Evolutionary conservation across 2,888 invertebrate genomes (phyloP).

Genomic region (Bombyx huttoni): DNA sequence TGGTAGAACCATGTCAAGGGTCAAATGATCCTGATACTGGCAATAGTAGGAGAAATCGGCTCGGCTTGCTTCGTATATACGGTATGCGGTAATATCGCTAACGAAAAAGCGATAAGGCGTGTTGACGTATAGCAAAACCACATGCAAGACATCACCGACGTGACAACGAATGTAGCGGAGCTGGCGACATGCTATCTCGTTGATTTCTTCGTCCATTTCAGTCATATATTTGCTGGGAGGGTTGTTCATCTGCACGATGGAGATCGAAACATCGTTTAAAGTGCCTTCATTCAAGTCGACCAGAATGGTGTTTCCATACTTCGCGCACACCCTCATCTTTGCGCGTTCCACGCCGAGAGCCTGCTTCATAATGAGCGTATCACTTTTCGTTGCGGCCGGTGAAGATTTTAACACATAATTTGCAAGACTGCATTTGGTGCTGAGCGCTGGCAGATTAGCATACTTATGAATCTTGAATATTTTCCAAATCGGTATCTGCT

Average conservation of each 20-base stretch:
- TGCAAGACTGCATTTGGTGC: neutral
- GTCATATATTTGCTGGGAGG: neutral
- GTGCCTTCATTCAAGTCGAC: neutral
- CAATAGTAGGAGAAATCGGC: constrained; percentile 12
- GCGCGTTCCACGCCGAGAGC: neutral
- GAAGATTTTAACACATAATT: neutral
- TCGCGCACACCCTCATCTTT: neutral
- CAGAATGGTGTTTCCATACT: neutral
- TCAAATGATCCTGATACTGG: constrained; percentile 5
- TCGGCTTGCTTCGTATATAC: constrained; percentile 10
- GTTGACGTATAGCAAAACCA: constrained; percentile 15
- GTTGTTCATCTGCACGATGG: neutral
- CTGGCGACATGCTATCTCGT: neutral
- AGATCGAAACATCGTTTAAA: neutral
- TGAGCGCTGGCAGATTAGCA: neutral
- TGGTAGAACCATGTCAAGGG: neutral
- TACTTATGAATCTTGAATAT: constrained; percentile 1
- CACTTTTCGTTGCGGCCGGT: neutral
- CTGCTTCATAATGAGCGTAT: neutral
- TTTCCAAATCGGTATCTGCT: constrained; percentile 9
- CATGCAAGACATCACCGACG: constrained; percentile 12
- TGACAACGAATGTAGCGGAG: neutral
- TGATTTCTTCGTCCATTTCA: neutral
- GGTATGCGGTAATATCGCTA: constrained; percentile 15
- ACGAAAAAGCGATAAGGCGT: constrained; percentile 19